phyloP scores from a whole-genome alignment of 2,888 invertebrate species.

The Epinotia bilunana region DNA sequence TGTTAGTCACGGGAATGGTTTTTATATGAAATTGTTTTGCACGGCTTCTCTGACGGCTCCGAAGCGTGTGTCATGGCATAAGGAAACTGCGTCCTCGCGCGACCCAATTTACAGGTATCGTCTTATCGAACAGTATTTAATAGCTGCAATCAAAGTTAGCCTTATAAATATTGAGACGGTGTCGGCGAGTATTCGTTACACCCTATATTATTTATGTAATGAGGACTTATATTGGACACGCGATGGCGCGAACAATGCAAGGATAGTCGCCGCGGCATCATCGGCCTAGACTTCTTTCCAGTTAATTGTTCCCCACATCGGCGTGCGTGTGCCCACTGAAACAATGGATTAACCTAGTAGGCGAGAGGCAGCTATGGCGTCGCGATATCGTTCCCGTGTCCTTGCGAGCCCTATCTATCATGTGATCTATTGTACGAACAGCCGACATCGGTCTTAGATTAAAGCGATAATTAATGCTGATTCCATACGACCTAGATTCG shows the following conservation, averaged over 20 bases:
- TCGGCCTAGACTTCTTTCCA: slow-evolving; percentile 81
- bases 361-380: slow-evolving; percentile 65
- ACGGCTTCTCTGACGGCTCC: slow-evolving; percentile 31
- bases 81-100: slow-evolving; percentile 28
- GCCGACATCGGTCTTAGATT: slow-evolving; percentile 81
- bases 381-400: slow-evolving; percentile 72
- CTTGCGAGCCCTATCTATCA: slow-evolving; percentile 81
- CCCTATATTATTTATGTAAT: slow-evolving; percentile 81
- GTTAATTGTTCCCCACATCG: slow-evolving; percentile 78
- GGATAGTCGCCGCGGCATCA: slow-evolving; percentile 67
- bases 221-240: slow-evolving; percentile 81
- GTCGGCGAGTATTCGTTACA: slow-evolving; percentile 66
- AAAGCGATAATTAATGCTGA: slow-evolving; percentile 84
- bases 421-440: slow-evolving; percentile 83
- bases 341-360: slow-evolving; percentile 80
- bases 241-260: slow-evolving; percentile 81
- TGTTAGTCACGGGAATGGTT: slow-evolving; percentile 45
- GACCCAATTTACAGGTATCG: slow-evolving; percentile 11
- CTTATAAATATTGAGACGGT: slow-evolving; percentile 68
- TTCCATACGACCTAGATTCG: slow-evolving; percentile 84
- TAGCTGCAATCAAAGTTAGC: slow-evolving; percentile 43
- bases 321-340: slow-evolving; percentile 66
- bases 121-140: slow-evolving; percentile 2
- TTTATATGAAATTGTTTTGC: slow-evolving; percentile 40
- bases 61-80: slow-evolving; percentile 40